Evolutionary conservation across 2,797 vertebrate species (phyloP), one percentile per base, ranked within the genome.

Genomic region (Nannoperca australis): DNA sequence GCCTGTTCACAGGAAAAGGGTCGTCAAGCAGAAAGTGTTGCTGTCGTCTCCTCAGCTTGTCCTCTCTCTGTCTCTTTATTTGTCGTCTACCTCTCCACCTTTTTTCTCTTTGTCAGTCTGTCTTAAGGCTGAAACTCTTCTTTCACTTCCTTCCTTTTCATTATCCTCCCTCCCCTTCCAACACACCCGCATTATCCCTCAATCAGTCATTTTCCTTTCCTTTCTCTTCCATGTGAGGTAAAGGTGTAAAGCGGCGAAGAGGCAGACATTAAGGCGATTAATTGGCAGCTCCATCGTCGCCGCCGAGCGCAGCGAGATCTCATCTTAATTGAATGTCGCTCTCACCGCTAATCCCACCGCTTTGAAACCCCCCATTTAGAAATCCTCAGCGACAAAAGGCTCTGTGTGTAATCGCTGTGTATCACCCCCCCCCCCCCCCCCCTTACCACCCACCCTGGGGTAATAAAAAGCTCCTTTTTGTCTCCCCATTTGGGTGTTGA

Each of bases 301-400:
- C 65, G 56, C 40, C 32, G 42, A 81, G 88, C 79, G 20, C 36
- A 40, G 73, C 51, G 54, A 92, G 93, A 94, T 93, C 88, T 83
- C 90, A 94, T 95, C 94, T 94, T 93, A 94, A 94, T 94, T 94
- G 91, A 94, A 93, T 93, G 93, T 93, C 89, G 89, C 92, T 91
- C 88, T 90, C 88, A 75, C 82, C 54, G 77, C 85, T 94, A 94
- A 95, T 94, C 93, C 90, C 58, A 0, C 59, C n/a, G 75, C 92
- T 92, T 92, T 92, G 84, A 92, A 90, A 84, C 87, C 82, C 83
- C 83, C 77, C 83, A 85, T 90, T 90, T 91, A 83, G 75, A 92
- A 89, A 89, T 88, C 89, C 88, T 88, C 80, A 27, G 83, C 55
- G 74, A 94, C 92, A 90, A 92, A 93, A 91, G 92, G 63, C 76